phyloP scores from a whole-genome alignment of 1,140 invertebrate genomes.

The Drosophila pectinifera region DNA sequence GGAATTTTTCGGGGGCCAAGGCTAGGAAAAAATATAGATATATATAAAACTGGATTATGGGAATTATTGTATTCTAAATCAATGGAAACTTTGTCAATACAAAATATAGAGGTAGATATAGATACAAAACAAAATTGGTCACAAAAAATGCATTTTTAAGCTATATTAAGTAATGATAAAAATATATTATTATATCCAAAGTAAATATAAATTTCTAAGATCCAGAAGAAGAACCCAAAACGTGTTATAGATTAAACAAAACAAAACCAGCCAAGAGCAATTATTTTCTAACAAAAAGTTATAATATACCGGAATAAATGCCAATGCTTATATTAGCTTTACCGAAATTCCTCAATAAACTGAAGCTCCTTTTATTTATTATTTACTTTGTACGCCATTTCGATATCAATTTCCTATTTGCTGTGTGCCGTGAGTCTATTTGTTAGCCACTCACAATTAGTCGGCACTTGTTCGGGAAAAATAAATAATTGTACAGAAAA shows the following conservation, averaged over 20 bases:
- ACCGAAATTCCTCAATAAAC: constrained; percentile 7
- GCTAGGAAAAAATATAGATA: too few species aligned
- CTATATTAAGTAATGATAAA: not conserved
- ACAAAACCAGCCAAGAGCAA: too few species aligned
- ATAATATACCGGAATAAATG: not conserved
- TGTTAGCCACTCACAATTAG: constrained; percentile 33
- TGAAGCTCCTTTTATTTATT: not conserved
- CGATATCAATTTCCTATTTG: constrained; percentile 45
- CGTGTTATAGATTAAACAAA: too few species aligned
- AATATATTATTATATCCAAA: too few species aligned
- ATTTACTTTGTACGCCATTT: not conserved
- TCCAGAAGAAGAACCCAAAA: too few species aligned
- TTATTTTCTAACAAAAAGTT: not conserved
- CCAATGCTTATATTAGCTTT: not conserved
- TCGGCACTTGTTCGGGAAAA: constrained; percentile 42
- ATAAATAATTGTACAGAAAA: not conserved
- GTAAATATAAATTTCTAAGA: too few species aligned
- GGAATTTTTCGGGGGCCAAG: constrained; percentile 65
- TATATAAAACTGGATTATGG: too few species aligned
- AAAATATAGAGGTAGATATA: too few species aligned
- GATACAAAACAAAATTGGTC: not conserved
- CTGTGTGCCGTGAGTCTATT: constrained; percentile 24
- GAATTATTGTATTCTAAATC: not conserved
- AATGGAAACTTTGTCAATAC: too few species aligned
- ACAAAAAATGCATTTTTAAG: not conserved